phyloP scores from a whole-genome alignment of 2,113 vertebrate species.

The Cryptoleucopteryx plumbea region DNA sequence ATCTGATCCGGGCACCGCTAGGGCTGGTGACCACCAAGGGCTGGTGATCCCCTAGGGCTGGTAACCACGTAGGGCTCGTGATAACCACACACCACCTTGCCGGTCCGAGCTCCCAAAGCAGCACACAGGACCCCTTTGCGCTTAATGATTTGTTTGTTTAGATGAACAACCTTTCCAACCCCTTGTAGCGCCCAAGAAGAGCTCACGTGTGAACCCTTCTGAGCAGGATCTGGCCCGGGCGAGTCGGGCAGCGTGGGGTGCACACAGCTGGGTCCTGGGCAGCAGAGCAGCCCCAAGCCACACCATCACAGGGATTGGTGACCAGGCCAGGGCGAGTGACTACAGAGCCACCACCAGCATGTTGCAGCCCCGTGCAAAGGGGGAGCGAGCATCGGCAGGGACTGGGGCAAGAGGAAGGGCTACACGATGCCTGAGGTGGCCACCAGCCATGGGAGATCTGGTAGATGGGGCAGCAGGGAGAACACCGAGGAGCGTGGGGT shows the following conservation, averaged over 20 bases:
- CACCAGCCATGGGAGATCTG: not conserved
- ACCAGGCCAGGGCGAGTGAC: not conserved
- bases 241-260: fast-evolving
- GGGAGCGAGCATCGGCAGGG: not conserved
- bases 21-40: not conserved
- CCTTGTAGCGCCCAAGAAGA: not conserved
- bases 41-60: not conserved
- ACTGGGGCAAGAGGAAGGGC: not conserved
- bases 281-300: not conserved
- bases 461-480: not conserved
- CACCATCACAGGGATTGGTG: not conserved
- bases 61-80: not conserved
- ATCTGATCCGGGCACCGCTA: not conserved
- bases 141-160: not conserved
- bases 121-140: not conserved
- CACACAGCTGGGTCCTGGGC: not conserved
- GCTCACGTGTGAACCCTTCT: fast-evolving
- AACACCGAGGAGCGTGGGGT: fast-evolving
- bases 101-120: not conserved
- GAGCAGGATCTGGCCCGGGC: not conserved
- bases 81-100: not conserved
- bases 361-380: not conserved
- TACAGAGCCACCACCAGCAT: not conserved
- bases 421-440: not conserved
- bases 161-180: not conserved